Conservation (phyloP, 2,888 invertebrate species). For the Brassicogethes aeneus region DNA sequence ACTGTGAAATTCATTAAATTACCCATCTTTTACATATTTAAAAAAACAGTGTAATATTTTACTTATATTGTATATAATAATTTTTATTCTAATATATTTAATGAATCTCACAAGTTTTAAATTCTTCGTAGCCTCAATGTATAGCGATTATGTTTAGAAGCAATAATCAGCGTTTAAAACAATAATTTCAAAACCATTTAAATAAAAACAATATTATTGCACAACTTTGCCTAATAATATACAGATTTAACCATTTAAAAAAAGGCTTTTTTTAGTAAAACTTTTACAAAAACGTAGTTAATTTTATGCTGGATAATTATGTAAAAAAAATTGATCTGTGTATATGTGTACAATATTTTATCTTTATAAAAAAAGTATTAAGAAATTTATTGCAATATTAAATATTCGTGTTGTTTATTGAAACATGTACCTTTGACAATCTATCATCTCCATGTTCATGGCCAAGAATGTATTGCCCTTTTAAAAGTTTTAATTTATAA, state of each 20-base stretch:
- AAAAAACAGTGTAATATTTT: too few species aligned
- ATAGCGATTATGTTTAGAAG: constrained; percentile 30
- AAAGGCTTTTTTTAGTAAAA: too few species aligned
- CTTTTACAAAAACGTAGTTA: too few species aligned
- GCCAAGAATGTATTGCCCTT: not conserved
- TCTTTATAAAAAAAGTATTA: constrained; percentile 8
- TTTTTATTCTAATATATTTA: too few species aligned
- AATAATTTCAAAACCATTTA: constrained; percentile 15
- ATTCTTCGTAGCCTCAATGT: constrained; percentile 28
- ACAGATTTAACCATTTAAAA: too few species aligned
- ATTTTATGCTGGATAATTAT: too few species aligned
- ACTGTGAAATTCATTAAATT: too few species aligned
- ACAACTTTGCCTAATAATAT: constrained; percentile 6
- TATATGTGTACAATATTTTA: constrained; percentile 12
- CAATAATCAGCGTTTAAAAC: constrained; percentile 25
- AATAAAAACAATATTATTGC: constrained; percentile 10
- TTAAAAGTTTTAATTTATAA: constrained; percentile 3
- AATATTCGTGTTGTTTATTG: constrained; percentile 11
- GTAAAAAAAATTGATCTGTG: too few species aligned
- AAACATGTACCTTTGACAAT: constrained; percentile 27
- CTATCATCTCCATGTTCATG: constrained; percentile 22
- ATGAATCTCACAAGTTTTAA: too few species aligned
- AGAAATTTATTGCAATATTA: constrained; percentile 13
- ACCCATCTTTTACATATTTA: too few species aligned
- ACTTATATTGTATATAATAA: too few species aligned